Conservation (phyloP, 2,797 vertebrate species). For the Enteromius anoplus region DNA sequence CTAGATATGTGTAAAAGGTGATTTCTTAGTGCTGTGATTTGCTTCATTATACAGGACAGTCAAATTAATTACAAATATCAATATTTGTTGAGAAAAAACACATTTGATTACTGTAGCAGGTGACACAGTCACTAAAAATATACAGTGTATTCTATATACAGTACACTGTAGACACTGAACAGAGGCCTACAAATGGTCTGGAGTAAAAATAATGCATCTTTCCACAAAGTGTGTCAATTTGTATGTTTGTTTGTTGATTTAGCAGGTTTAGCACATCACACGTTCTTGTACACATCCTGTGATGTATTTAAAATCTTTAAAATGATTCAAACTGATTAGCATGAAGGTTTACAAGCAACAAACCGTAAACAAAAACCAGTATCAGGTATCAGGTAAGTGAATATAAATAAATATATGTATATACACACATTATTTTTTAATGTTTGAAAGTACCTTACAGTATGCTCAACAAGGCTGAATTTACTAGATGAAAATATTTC, state of each 20-base stretch:
- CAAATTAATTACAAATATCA: not conserved
- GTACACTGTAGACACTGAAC: not conserved
- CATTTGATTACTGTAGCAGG: not conserved
- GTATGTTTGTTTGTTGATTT: not conserved
- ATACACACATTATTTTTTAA: too few relatives aligned
- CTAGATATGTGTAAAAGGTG: not conserved
- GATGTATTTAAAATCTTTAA: not conserved
- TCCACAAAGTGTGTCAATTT: not conserved
- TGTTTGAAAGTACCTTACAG: too few relatives aligned
- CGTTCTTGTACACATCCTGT: not conserved
- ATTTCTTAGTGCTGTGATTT: not conserved
- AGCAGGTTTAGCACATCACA: too few relatives aligned
- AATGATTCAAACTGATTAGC: not conserved
- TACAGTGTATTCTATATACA: not conserved
- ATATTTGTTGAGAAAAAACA: not conserved
- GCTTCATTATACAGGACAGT: not conserved
- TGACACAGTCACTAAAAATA: not conserved
- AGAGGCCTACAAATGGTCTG: not conserved
- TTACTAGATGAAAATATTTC: too few relatives aligned
- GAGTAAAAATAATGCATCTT: not conserved
- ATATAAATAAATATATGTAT: too few relatives aligned
- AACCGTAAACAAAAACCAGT: not conserved
- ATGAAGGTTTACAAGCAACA: not conserved
- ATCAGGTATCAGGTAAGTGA: not conserved
- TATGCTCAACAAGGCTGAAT: too few relatives aligned